Percentiles rank a stretch among this genome's conserved stretches.
Conservation (phyloP, 2,797 vertebrate species). For the Sciurus carolinensis region DNA sequence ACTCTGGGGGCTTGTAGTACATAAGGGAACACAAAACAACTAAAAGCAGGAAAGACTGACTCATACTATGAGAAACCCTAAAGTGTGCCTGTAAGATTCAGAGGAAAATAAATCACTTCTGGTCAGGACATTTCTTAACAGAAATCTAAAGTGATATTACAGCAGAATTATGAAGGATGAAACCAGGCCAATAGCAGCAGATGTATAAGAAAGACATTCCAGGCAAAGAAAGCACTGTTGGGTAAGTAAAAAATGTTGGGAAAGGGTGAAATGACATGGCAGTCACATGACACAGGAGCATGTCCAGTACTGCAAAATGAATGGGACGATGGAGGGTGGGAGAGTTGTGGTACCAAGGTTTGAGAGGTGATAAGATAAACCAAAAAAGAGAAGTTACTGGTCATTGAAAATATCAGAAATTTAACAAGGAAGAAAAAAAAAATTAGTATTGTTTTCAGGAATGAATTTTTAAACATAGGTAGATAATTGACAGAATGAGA, state of each 20-base stretch:
- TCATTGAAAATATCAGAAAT: background rate
- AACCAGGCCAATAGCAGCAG: background rate
- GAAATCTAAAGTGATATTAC: background rate
- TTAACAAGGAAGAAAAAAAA: background rate
- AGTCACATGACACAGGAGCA: background rate
- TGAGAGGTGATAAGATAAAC: background rate
- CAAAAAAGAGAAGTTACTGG: background rate
- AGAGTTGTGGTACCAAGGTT: background rate
- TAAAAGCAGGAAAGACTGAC: background rate
- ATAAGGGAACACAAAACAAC: background rate
- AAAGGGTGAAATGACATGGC: accelerated
- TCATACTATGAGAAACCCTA: background rate
- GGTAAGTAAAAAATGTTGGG: background rate
- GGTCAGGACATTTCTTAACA: background rate
- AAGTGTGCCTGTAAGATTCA: background rate
- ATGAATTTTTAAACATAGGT: background rate
- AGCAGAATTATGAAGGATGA: background rate
- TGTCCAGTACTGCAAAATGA: background rate
- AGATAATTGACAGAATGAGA: background rate
- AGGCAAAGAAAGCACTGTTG: background rate
- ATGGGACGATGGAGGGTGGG: background rate
- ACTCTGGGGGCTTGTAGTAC: background rate
- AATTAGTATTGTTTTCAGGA: background rate
- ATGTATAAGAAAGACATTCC: background rate
- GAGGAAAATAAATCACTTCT: background rate